These are phyloP conservation scores for Rhodophaea formosa DNA, from an alignment of 2,888 invertebrate genomes.

Conservation along the genomic window DNA sequence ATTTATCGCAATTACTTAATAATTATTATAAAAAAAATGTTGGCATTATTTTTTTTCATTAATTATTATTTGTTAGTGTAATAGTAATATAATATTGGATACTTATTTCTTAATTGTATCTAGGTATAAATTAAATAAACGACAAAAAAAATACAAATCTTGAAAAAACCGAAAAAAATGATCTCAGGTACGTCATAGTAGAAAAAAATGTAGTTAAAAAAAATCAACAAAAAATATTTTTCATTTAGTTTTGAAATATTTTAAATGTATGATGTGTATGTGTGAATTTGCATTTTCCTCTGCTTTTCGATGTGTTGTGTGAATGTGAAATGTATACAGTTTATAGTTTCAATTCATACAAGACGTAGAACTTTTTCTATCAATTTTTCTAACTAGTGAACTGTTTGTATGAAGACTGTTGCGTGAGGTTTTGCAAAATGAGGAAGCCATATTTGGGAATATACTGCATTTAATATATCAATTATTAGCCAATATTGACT, in stretches of 20 bases:
- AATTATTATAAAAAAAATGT: conserved; percentile 26
- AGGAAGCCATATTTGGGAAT: background rate
- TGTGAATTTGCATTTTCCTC: background rate
- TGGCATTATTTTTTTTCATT: conserved; percentile 33
- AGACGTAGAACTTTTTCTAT: background rate
- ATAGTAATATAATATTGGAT: conserved; percentile 40
- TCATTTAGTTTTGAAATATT: background rate
- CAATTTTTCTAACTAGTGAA: conserved; percentile 19
- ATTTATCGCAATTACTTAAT: conserved; percentile 21
- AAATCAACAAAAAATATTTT: background rate
- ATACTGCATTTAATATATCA: too few relatives aligned
- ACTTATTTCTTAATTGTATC: conserved; percentile 45
- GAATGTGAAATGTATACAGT: background rate
- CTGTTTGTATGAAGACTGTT: background rate
- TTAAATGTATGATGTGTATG: conserved; percentile 7
- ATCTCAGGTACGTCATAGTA: conserved; percentile 48
- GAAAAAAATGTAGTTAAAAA: conserved; percentile 17
- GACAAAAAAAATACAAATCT: conserved; percentile 64
- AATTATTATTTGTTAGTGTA: conserved; percentile 32
- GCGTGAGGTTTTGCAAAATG: background rate
- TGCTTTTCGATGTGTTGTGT: conserved; percentile 10
- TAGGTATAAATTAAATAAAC: conserved; percentile 52
- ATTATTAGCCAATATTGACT: too few relatives aligned
- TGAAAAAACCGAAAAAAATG: conserved; percentile 63
- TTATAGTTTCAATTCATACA: background rate